phyloP scores from a whole-genome alignment of 2,797 vertebrate genomes.

The Gymnocypris eckloni region DNA sequence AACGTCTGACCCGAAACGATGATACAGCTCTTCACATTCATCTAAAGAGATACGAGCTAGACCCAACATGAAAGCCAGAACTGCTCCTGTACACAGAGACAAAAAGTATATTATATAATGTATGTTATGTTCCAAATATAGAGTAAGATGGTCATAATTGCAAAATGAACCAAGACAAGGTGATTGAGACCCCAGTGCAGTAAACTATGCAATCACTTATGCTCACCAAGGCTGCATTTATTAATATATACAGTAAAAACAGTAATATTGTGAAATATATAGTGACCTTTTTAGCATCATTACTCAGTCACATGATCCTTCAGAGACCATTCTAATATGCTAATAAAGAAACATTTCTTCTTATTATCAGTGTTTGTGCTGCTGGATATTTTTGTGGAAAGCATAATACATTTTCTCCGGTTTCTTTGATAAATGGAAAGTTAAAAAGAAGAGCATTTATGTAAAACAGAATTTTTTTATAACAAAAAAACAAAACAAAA shows the following conservation, averaged over 20 bases:
- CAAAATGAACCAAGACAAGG: not conserved
- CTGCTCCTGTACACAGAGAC: constrained; percentile 68
- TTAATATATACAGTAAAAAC: not conserved
- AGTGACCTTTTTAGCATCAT: not conserved
- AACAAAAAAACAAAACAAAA: too few species aligned
- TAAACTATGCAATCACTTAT: not conserved
- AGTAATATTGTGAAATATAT: not conserved
- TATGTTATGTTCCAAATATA: not conserved
- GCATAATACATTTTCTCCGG: not conserved
- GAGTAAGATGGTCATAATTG: not conserved
- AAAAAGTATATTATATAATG: not conserved
- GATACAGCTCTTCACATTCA: constrained; percentile 79
- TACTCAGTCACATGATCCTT: too few species aligned
- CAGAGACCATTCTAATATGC: too few species aligned
- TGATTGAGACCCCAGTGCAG: not conserved
- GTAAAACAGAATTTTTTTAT: not conserved
- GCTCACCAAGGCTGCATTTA: not conserved
- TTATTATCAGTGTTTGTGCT: not conserved
- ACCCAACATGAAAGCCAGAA: constrained; percentile 79
- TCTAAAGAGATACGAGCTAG: constrained; percentile 74
- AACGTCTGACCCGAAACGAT: constrained; percentile 77
- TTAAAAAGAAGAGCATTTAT: not conserved
- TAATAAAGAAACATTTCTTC: too few species aligned
- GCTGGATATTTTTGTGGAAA: not conserved
- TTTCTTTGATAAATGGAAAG: not conserved